Percentiles rank a stretch among this genome's conserved stretches.
Evolutionary conservation across 2,113 vertebrate species (phyloP).

Genomic region (Gavialis gangeticus): DNA sequence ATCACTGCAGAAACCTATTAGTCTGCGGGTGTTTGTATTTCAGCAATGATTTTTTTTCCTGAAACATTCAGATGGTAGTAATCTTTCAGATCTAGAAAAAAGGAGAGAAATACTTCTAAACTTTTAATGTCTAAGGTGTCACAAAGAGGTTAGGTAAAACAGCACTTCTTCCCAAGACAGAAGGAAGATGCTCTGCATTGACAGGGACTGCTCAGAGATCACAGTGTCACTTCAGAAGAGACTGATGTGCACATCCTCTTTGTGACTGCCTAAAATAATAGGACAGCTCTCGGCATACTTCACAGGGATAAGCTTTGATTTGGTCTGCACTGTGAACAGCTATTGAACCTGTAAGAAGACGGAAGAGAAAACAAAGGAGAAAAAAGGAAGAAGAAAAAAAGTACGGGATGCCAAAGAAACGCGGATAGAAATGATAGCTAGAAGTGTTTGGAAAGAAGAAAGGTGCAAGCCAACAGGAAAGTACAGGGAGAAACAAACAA

Average conservation of each 20-base stretch:
- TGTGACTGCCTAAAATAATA: conserved; percentile 12
- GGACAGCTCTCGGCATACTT: not conserved
- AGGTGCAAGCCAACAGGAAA: not conserved
- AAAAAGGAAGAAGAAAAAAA: not conserved
- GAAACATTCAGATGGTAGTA: not conserved
- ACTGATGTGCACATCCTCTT: not conserved
- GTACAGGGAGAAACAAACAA: not conserved
- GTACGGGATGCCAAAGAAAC: not conserved
- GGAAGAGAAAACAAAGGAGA: not conserved
- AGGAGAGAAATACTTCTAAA: not conserved
- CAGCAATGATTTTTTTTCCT: no score
- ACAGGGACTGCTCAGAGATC: not conserved
- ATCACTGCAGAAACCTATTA: no score
- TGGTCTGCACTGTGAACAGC: conserved; percentile 8
- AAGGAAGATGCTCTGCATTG: not conserved
- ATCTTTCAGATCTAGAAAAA: not conserved
- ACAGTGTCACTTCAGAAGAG: not conserved
- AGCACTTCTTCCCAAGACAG: not conserved
- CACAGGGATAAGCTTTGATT: conserved; percentile 8
- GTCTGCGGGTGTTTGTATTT: no score
- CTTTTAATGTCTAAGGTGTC: not conserved
- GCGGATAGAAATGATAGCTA: not conserved
- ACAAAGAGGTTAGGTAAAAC: not conserved
- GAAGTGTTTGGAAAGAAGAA: not conserved
- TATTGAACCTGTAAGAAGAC: not conserved